Base-by-base conservation (phyloP, 2,888 invertebrate species). In the Aleiodes testaceus region DNA sequence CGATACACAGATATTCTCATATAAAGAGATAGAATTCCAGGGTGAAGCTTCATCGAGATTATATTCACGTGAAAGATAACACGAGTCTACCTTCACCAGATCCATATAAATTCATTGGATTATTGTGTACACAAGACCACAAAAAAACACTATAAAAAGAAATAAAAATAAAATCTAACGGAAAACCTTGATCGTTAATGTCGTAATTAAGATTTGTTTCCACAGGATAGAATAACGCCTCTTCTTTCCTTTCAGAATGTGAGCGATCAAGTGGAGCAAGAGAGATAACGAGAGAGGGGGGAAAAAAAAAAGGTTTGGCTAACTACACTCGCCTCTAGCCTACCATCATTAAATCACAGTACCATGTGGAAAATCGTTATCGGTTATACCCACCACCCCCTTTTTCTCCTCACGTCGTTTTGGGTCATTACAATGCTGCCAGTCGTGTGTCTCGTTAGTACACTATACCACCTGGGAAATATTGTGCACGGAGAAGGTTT, bases 391-490 rank as follows among this genome's bases (percentile, higher is more conserved):
- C 36, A 9, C 12, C 36, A 1, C 36, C 9, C 36, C 11, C 9
- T 36, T 36, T 11, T 1, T 1, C 36, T 36, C 11, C 36, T 36
- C 2, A 6, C 7, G 11, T 36, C 22, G 52, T 63, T 22, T 45
- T 22, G 64, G 47, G 47, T 26, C 64, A 64, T 64, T 47, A 64
- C 64, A 64, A 64, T 47, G 5, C 64, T 47, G 64, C 47, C 64
- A 64, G 22, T 64, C 26, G 47, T 64, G 47, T 64, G 64, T 64
- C 64, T 64, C 64, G 64, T 64, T 64, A 64, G 64, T 26, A 55
- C 55, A 55, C 45, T 22, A 47, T 20, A 45, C 47, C 64, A 47
- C 45, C 45, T 64, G 64, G 61, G 61, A 36, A 20, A 61, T 61
- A 36, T 30, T 52, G 6, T 47, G 47, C 26, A 26, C 64, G 47